Evolutionary conservation across 2,113 vertebrate species (phyloP).

Genomic region (Cebus imitator): DNA sequence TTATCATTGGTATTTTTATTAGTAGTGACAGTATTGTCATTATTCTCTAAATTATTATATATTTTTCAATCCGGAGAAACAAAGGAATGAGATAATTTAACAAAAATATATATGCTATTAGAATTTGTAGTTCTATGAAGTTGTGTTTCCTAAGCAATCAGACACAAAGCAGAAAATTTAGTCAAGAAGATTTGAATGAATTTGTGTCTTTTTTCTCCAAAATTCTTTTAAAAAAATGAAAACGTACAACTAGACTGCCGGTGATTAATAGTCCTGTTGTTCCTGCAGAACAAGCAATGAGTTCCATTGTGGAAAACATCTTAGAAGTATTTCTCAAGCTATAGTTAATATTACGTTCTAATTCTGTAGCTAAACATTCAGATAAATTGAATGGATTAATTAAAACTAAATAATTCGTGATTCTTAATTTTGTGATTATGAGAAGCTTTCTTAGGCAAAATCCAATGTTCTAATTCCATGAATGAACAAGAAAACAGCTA

Average conservation of each 20-base stretch:
- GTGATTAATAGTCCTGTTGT: neutral
- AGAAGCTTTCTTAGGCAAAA: neutral
- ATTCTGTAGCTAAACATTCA: neutral
- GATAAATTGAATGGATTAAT: neutral
- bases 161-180: neutral
- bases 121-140: neutral
- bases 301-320: neutral
- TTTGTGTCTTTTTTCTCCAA: neutral
- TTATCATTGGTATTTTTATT: neutral
- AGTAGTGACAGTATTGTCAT: neutral
- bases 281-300: neutral
- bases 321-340: neutral
- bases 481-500: neutral
- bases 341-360: neutral
- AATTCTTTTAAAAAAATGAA: neutral
- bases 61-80: neutral
- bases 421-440: neutral
- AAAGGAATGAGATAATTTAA: neutral
- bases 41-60: neutral
- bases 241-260: neutral
- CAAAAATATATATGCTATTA: neutral
- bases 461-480: neutral
- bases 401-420: neutral
- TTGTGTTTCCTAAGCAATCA: neutral
- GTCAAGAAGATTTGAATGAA: neutral